Base-by-base conservation (phyloP, 2,888 invertebrate genomes). In the Patella ulyssiponensis region DNA sequence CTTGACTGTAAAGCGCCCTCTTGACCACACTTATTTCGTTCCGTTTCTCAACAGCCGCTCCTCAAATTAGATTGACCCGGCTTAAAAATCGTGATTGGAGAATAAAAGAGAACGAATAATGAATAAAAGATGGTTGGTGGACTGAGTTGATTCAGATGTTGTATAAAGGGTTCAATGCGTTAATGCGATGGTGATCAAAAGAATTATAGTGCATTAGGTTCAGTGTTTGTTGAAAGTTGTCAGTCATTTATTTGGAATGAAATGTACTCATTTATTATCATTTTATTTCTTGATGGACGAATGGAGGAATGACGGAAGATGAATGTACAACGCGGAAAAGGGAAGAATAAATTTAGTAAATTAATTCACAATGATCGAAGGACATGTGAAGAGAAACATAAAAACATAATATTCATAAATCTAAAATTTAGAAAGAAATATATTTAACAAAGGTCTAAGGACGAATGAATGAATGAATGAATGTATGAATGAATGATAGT, bases 41-140 rank as follows among this genome's bases (percentile, higher is more conserved):
- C 23, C 64, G 23, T 64, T 64, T 23, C 23, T 64, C 64, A 64
- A 64, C 23, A 64, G 64, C 23, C 64, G 64, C 11, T 64, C 64
- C 64, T 64, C 23, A 64, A 64, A 64, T 64, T 64, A 64, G 64
- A 64, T 64, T 64, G 64, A 64, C 64, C 64, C 64, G 20, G 64
- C 64, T 64, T 64, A 20, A 64, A 64, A 64, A 23, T 64, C 64
- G 23, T 20, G 44, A 44, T 64, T 23, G 12, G 64, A 64, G 23
- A 64, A 20, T 20, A 64, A 64, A 64, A 23, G 64, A 64, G 64
- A 23, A 64, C 20, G 23, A 64, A 23, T n/a, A 3, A 23, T 23
- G 64, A 64, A 64, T 64, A 64, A 23, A 11, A 20, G 64, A 23
- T 14, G 64, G 23, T 64, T 23, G 64, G 23, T 64, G 20, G 64